A percentile compares a stretch with the other conserved stretches of the same genome.
Conservation (phyloP, 92 coral and sea anemone species). For the Porites cylindrica region DNA sequence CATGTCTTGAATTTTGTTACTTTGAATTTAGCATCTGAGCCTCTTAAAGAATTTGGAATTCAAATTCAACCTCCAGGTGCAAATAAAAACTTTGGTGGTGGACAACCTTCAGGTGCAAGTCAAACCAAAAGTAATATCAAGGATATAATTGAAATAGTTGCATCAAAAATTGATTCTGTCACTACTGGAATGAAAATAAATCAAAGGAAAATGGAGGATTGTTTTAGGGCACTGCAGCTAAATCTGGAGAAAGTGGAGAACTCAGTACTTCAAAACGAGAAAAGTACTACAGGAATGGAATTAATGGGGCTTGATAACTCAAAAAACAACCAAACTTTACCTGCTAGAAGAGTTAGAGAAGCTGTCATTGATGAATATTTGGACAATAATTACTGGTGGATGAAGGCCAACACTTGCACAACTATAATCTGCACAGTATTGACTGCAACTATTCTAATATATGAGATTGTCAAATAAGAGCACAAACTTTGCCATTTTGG, state of each 20-base stretch:
- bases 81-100: not conserved
- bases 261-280: slow-evolving; percentile 19
- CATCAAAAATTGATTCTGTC: slow-evolving; percentile 34
- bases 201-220: slow-evolving; percentile 3
- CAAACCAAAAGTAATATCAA: not conserved
- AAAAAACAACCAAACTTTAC: not conserved
- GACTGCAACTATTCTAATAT: slow-evolving; percentile 21
- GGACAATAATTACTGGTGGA: slow-evolving; percentile 34
- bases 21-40: slow-evolving; percentile 50
- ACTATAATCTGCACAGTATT: slow-evolving; percentile 20
- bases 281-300: not conserved
- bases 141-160: not conserved
- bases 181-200: not conserved
- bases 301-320: not conserved
- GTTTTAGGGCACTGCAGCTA: not conserved
- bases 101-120: not conserved
- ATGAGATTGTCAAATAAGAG: slow-evolving; percentile 31
- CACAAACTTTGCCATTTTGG: not conserved
- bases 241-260: slow-evolving; percentile 13
- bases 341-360: not conserved
- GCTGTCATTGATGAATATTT: not conserved
- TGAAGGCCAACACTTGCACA: slow-evolving; percentile 15
- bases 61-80: slow-evolving; percentile 17
- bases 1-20: slow-evolving; percentile 67
- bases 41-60: slow-evolving; percentile 48